These are phyloP conservation scores for Onychomys leucogaster DNA, from an alignment of 2,797 vertebrate species.

Conservation along the genomic window DNA sequence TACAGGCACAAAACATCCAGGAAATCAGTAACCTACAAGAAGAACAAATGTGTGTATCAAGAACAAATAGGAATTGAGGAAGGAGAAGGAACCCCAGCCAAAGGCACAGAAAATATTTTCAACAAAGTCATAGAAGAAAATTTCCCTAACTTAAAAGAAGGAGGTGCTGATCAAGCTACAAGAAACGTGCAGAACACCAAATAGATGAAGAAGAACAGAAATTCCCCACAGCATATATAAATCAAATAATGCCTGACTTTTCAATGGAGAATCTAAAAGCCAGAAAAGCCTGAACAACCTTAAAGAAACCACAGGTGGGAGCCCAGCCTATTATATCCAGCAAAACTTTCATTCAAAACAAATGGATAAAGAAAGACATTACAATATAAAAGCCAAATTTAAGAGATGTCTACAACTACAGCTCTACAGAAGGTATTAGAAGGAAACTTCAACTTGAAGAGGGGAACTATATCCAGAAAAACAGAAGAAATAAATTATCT, in stretches of 20 bases:
- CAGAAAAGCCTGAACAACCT: neutral
- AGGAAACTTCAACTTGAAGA: neutral
- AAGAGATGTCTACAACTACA: neutral
- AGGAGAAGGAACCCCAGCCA: neutral
- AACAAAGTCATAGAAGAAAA: no score
- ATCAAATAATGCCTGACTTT: neutral
- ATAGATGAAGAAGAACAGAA: neutral
- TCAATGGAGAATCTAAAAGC: neutral
- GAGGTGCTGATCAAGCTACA: neutral
- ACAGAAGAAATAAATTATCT: neutral
- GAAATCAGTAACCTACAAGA: neutral
- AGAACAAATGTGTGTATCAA: neutral
- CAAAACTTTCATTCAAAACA: neutral
- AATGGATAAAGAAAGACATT: neutral
- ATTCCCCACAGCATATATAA: neutral
- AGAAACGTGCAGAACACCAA: neutral
- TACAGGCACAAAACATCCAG: neutral
- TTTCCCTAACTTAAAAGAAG: no score
- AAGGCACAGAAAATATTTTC: neutral
- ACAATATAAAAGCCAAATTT: neutral
- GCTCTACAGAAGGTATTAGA: neutral
- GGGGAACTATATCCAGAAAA: neutral
- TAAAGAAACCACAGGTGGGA: neutral
- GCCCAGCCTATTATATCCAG: neutral
- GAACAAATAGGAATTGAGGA: neutral